Percentiles rank a stretch among this genome's conserved stretches.
These are phyloP conservation scores for Actenoides hombroni DNA, from an alignment of 2,113 vertebrate genomes.

Conservation along the genomic window DNA sequence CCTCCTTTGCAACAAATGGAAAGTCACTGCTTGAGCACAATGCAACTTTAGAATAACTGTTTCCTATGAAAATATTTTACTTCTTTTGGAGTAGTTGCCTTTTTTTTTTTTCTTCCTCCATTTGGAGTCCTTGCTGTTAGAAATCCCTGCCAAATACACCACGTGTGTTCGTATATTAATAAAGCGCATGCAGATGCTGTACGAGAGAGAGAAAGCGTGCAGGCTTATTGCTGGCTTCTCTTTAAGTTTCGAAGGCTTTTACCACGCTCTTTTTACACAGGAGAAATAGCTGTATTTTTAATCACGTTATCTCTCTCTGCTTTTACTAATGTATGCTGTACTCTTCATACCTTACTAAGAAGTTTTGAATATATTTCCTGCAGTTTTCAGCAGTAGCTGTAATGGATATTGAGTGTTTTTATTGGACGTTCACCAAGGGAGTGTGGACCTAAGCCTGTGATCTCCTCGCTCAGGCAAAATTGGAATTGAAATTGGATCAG, in stretches of 20 bases:
- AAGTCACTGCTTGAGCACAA: not conserved
- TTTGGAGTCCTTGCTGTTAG: not conserved
- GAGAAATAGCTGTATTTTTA: not conserved
- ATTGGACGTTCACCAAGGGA: constrained; percentile 5
- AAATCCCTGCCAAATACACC: not conserved
- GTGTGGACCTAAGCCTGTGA: not conserved
- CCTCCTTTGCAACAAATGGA: not conserved
- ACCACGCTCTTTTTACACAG: not conserved
- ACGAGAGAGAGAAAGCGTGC: not conserved
- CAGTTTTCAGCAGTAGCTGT: constrained; percentile 15
- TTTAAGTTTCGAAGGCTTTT: not conserved
- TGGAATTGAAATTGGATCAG: not conserved
- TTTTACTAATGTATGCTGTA: not conserved
- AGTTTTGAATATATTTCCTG: not conserved
- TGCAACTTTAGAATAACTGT: not conserved
- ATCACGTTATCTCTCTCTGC: not conserved
- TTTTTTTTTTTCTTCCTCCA: not conserved
- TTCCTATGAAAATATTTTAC: not conserved
- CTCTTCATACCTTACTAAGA: not conserved
- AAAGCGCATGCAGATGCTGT: not conserved
- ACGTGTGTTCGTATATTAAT: not conserved
- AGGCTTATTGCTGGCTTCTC: not conserved
- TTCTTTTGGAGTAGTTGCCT: not conserved
- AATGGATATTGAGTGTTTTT: constrained; percentile 26
- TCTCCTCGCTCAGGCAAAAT: constrained; percentile 56